Conservation (phyloP, 2,888 invertebrate species). For the Lucinisca nassula region DNA sequence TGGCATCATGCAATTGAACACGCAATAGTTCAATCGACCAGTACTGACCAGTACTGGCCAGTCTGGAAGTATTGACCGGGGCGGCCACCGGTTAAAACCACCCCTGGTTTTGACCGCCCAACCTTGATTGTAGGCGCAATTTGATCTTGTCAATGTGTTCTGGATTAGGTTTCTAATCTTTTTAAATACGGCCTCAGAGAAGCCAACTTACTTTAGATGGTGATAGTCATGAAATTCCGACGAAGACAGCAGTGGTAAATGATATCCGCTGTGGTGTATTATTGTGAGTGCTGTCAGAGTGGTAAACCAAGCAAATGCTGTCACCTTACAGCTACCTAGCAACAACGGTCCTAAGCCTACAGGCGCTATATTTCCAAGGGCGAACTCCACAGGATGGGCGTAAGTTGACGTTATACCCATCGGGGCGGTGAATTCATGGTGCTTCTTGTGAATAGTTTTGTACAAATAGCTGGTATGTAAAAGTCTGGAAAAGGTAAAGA, state of each 20-base stretch:
- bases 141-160: too few relatives aligned
- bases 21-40: too few relatives aligned
- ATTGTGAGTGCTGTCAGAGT: conserved; percentile 93
- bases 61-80: too few relatives aligned
- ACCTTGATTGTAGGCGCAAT: too few relatives aligned
- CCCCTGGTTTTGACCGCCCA: too few relatives aligned
- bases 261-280: conserved; percentile 96
- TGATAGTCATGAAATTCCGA: conserved; percentile 96
- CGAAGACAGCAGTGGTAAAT: conserved; percentile 94
- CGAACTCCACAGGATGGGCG: conserved; percentile 93
- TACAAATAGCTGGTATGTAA: conserved; percentile 93
- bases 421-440: conserved; percentile 96
- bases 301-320: conserved; percentile 92
- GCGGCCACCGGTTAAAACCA: too few relatives aligned
- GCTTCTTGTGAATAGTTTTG: conserved; percentile 94
- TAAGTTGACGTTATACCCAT: conserved; percentile 94
- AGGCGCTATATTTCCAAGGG: conserved; percentile 93
- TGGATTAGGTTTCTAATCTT: too few relatives aligned
- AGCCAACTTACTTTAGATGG: conserved; percentile 91
- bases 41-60: too few relatives aligned
- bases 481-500: conserved; percentile 89
- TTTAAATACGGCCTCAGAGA: background rate
- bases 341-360: conserved; percentile 90
- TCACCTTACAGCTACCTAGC: conserved; percentile 90
- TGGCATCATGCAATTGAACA: too few relatives aligned